phyloP scores from a whole-genome alignment of 2,888 invertebrate genomes.

The Parnassius apollo region DNA sequence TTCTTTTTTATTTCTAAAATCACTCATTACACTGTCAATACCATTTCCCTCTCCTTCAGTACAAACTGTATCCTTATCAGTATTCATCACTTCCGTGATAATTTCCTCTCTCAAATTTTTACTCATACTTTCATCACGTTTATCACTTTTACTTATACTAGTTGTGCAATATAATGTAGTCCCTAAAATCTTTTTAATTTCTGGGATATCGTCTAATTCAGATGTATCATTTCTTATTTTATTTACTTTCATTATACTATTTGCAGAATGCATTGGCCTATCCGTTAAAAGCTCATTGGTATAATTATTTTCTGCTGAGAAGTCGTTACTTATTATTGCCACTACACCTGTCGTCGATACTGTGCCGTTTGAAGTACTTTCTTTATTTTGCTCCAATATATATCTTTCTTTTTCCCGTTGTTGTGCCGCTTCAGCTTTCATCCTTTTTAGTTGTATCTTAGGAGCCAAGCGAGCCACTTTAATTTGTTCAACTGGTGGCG shows the following conservation, averaged over 20 bases:
- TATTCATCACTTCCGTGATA: conserved; percentile 5
- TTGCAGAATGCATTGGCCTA: background rate
- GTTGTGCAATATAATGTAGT: background rate
- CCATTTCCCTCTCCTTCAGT: background rate
- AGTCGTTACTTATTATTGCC: conserved; percentile 19
- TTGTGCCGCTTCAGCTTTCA: conserved; percentile 73
- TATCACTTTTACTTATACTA: background rate
- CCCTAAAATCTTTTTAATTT: conserved; percentile 5
- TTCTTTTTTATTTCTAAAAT: conserved; percentile 8
- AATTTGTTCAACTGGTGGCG: conserved; percentile 74
- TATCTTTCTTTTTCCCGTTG: conserved; percentile 52
- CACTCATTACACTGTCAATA: background rate
- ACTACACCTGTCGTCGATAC: conserved; percentile 17
- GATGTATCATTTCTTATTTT: background rate
- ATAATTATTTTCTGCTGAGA: conserved; percentile 2
- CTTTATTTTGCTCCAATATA: conserved; percentile 30
- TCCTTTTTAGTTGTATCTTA: conserved; percentile 76
- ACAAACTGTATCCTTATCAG: conserved; percentile 1
- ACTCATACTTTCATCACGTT: background rate
- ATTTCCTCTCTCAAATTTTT: conserved; percentile 12
- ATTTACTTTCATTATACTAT: background rate
- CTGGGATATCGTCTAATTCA: background rate
- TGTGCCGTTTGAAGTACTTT: conserved; percentile 30
- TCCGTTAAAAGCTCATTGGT: conserved; percentile 1
- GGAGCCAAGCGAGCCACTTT: conserved; percentile 79